Base-by-base conservation (phyloP, 2,797 vertebrate genomes). In the Sorex maritimensis region DNA sequence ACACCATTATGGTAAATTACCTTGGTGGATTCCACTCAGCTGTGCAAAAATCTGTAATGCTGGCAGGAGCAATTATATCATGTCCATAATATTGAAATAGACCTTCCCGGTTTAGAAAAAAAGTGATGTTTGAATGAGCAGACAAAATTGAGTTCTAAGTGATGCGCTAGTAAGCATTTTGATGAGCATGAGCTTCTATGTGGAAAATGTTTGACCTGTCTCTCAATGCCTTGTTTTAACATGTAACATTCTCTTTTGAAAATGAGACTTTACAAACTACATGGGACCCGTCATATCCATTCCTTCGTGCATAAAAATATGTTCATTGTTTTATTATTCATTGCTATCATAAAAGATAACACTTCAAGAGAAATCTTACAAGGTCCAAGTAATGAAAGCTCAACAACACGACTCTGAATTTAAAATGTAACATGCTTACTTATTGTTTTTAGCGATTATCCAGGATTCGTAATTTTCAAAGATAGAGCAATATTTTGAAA, bases 21-120 rank as follows among this genome's bases (percentile, higher is more conserved):
- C 81, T 89, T 91, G 46, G 71, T 90, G 85, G n/a, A 85, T 81
- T 90, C 38, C 75, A 85, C 21, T 93, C 74, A 75, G 69, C 77
- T 93, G 46, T 90, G 44, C 44, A 90, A 82, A 96, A 96, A 82
- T 89, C 85, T 91, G 28, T 94, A 90, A 87, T 90, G 61, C 75
- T 92, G 41, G 87, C 61, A 88, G 63, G 24, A 91, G 69, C 71
- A 90, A 93, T 91, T 94, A 86, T 67, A 75, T 58, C 61, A 65
- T 94, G 30, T 87, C 90, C 15, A 41, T 90, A 88, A 81, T 95
- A 94, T 90, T 93, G 79, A 93, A 83, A 95, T 85, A 90, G 87
- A 90, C 68, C 34, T 77, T 65, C 34, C 92, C 86, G 73, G 23
- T 92, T 94, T 93, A 91, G 85, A 55, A 95, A 71, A 83, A 74